Evolutionary conservation across 1,140 invertebrate genomes (phyloP), one percentile per base, ranked within the genome.

Genomic region (Anastrepha obliqua): DNA sequence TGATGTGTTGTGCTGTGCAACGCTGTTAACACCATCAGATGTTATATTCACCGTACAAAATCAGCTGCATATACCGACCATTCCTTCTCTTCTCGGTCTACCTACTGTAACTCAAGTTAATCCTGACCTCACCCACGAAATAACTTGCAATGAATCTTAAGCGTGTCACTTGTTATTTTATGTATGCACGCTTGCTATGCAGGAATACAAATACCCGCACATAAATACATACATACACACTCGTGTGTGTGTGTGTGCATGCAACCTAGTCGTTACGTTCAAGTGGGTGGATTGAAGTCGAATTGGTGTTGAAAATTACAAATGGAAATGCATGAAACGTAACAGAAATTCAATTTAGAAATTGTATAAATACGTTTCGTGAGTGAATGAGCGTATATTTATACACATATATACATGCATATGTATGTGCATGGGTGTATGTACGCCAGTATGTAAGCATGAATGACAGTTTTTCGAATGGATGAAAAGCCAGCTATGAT

Each of bases 81-180:
- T 81, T 3, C 67, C 39, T 44, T 17, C 15, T 44, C 39, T 17
- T 44, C 15, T 17, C 15, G 15, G 67, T n/a, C 39, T 2, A 15
- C 15, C 2, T 29, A 55, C 47, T 81, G 42, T 55, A 55, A 55
- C 47, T 81, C 74, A 74, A 74, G 39, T 81, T 81, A 81, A 81
- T 81, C 74, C 74, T 81, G 74, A 81, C 74, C 74, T 81, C 74
- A 81, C 74, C 47, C 74, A 81, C 74, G 74, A 55, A 58, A 55
- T 81, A 81, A 81, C 17, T 81, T 20, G 47, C 70, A 9, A 55
- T 55, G 74, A 81, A 81, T 81, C 47, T 81, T 81, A 81, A 81
- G 8, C 74, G 47, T 1, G 51, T 11, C 20, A 47, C 17, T 81
- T 55, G 47, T n/a, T 55, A 51, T 47, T 81, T 47, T 81, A 74